Evolutionary conservation across 2,888 invertebrate species (phyloP).

Genomic region (Drosophila limbata): DNA sequence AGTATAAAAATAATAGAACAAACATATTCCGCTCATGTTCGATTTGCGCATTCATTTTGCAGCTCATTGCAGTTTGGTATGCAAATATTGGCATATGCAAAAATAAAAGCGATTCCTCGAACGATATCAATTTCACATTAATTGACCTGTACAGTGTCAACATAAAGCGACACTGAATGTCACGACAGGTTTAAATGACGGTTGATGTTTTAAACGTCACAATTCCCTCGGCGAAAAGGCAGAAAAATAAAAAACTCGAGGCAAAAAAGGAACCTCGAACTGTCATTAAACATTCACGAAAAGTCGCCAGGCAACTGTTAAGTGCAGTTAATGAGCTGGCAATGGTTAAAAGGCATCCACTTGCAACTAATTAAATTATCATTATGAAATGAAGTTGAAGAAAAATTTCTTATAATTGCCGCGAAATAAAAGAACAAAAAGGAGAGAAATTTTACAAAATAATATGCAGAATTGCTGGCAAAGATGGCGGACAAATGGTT

Average conservation of each 20-base stretch:
- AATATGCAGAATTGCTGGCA: constrained; percentile 32
- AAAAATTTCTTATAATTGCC: constrained; percentile 72
- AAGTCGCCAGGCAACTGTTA: constrained; percentile 56
- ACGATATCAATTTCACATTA: constrained; percentile 65
- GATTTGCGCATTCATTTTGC: constrained; percentile 57
- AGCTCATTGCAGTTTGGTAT: constrained; percentile 47
- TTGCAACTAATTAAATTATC: constrained; percentile 80
- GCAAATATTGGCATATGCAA: constrained; percentile 56
- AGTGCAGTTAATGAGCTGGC: constrained; percentile 76
- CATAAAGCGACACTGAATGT: constrained; percentile 38
- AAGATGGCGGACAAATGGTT: constrained; percentile 26
- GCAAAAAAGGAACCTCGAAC: not conserved
- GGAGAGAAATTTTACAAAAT: constrained; percentile 22
- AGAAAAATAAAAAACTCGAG: not conserved
- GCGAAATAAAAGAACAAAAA: not conserved
- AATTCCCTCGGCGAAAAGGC: not conserved
- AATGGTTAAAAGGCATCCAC: constrained; percentile 52
- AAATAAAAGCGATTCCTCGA: constrained; percentile 25
- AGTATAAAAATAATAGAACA: constrained; percentile 23
- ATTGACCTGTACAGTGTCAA: constrained; percentile 61
- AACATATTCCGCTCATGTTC: constrained; percentile 5
- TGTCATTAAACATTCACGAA: constrained; percentile 70
- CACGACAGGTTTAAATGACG: constrained; percentile 11
- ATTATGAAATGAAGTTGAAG: constrained; percentile 57
- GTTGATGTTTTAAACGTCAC: constrained; percentile 12